Base-by-base conservation (phyloP, 2,888 invertebrate species). In the Tetheella fluctuosa region DNA sequence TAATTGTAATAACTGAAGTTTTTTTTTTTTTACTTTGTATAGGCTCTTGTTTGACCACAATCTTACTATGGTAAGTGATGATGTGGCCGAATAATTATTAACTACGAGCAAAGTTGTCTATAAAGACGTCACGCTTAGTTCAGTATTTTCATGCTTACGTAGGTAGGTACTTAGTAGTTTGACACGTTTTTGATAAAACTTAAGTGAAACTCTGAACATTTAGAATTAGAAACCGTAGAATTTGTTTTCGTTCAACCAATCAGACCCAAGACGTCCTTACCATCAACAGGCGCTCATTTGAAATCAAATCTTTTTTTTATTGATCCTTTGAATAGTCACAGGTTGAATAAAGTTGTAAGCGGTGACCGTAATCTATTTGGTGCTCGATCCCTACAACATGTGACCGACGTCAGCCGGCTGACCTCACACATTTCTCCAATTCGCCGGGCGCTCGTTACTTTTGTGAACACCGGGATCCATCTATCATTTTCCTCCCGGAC, bases 391-490 rank as follows among this genome's bases (percentile, higher is more conserved):
- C 76, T 79, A 77, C 80, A 84, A 81, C 85, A 83, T 82, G 82
- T 78, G 85, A 83, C 85, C 81, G 83, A 73, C 80, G 83, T 85
- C 80, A 80, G 78, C 76, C 81, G 83, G 81, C 80, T 83, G 88
- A 88, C 86, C 87, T 86, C 85, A 83, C 84, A 83, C 83, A 81
- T 88, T 83, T 84, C 83, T 83, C 79, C 77, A 76, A 83, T 84
- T 85, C 76, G 76, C 73, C 70, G 73, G n/a, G 69, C 71, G 77
- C 76, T 89, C 83, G 85, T 84, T 85, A 86, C 85, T 86, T 85
- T 86, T 85, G 83, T 83, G 83, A 81, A 77, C 81, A 79, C 79
- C 79, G 79, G 71, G 79, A 76, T 77, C 80, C 87, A 89, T 90
- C 85, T 82, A 89, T 90, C 89, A 91, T 90, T 84, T 86, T 84